These are phyloP conservation scores for Dynastes hyllus DNA, from an alignment of 2,888 invertebrate genomes.

Conservation along the genomic window DNA sequence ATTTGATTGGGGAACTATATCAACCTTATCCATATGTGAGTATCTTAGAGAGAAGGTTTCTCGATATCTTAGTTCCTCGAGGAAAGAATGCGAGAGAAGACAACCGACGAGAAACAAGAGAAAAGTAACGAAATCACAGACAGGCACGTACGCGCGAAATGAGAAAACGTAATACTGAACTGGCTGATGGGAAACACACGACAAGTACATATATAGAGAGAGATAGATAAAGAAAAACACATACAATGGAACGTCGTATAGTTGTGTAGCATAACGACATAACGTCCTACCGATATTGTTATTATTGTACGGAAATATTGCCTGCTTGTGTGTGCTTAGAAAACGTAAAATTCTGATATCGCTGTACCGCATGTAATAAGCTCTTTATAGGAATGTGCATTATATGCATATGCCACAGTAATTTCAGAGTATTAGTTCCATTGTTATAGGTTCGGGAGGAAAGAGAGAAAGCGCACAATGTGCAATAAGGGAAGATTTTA, in stretches of 20 bases:
- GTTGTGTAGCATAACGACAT: constrained; percentile 3
- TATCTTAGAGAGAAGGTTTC: neutral
- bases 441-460: neutral
- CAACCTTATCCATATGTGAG: neutral
- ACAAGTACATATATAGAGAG: neutral
- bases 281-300: constrained; percentile 28
- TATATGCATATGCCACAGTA: constrained; percentile 1
- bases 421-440: neutral
- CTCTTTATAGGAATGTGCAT: neutral
- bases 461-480: neutral
- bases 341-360: constrained; percentile 23
- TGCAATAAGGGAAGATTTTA: no score
- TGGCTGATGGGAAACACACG: constrained; percentile 4
- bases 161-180: constrained; percentile 22
- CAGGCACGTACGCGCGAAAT: constrained; percentile 20
- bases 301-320: constrained; percentile 28
- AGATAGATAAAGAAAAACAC: neutral
- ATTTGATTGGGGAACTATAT: neutral
- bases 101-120: neutral
- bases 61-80: neutral
- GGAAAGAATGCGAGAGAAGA: neutral
- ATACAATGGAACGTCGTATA: neutral
- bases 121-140: constrained; percentile 13
- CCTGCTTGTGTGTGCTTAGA: constrained; percentile 18
- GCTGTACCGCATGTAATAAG: constrained; percentile 8